phyloP scores from a whole-genome alignment of 2,888 invertebrate genomes.

The Melikaiella ostensackeni region DNA sequence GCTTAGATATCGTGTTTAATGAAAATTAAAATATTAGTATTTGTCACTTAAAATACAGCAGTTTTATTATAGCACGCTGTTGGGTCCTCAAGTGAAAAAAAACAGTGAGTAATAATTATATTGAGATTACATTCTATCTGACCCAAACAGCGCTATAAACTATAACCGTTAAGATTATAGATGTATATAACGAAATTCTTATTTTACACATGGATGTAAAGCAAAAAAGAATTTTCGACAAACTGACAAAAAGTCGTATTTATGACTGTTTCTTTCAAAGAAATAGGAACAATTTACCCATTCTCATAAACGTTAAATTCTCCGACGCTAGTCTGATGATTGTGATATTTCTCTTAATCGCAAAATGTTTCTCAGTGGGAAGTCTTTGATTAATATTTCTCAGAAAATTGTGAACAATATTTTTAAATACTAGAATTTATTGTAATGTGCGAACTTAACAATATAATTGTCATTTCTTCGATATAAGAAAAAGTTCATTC shows the following conservation, averaged over 20 bases:
- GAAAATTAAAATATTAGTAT: constrained; percentile 15
- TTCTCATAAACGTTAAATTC: background rate
- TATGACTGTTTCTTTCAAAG: background rate
- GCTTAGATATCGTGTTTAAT: background rate
- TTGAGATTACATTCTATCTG: constrained; percentile 24
- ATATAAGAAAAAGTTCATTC: background rate
- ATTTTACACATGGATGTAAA: constrained; percentile 58
- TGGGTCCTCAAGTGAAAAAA: constrained; percentile 40
- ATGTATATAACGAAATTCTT: constrained; percentile 64
- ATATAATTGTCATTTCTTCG: background rate
- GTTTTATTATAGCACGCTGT: constrained; percentile 15
- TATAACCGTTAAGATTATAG: constrained; percentile 54
- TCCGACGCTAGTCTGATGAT: constrained; percentile 15
- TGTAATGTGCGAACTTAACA: background rate
- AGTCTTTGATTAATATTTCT: background rate
- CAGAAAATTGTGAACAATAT: constrained; percentile 31
- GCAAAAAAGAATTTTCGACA: background rate
- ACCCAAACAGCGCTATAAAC: constrained; percentile 42
- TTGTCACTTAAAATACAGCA: constrained; percentile 9
- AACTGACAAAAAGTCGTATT: background rate
- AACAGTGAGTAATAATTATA: constrained; percentile 27
- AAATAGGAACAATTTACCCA: background rate
- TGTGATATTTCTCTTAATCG: constrained; percentile 2
- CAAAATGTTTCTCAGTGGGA: background rate
- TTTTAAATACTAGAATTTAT: constrained; percentile 20